These are phyloP conservation scores for Falco rusticolus DNA, from an alignment of 2,797 vertebrate species.

Conservation along the genomic window DNA sequence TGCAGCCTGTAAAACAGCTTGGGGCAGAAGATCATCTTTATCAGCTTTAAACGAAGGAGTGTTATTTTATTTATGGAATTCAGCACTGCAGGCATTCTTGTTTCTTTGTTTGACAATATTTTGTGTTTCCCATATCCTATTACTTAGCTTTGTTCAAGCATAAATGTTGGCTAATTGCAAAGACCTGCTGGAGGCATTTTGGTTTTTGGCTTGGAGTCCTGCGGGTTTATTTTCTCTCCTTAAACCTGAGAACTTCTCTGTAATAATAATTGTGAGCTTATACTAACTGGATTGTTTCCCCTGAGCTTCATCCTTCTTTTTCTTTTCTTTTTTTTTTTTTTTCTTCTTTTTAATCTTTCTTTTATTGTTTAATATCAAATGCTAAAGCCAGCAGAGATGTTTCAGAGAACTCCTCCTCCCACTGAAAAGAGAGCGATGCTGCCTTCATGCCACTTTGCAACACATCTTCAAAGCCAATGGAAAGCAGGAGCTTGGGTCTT, in stretches of 20 bases:
- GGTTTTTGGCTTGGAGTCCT: not conserved
- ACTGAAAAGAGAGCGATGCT: accelerated
- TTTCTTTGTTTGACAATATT: not conserved
- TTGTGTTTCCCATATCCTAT: not conserved
- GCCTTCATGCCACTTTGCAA: not conserved
- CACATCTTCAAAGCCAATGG: not conserved
- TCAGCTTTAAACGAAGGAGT: constrained; percentile 5
- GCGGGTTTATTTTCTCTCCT: not conserved
- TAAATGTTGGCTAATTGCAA: not conserved
- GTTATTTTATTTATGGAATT: constrained; percentile 26
- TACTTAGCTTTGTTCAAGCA: not conserved
- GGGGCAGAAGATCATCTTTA: constrained; percentile 13
- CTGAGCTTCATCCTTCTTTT: not conserved
- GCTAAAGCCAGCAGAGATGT: not conserved
- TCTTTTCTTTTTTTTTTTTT: accelerated
- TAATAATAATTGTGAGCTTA: not conserved
- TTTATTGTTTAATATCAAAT: not conserved
- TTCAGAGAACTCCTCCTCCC: not conserved
- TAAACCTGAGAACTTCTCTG: not conserved
- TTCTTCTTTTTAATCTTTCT: not conserved
- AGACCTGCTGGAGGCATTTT: constrained; percentile 13
- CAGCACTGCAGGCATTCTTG: not conserved
- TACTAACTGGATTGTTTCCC: not conserved
- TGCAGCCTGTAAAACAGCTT: constrained; percentile 5
- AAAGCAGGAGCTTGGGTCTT: not conserved